A percentile compares a stretch with the other conserved stretches of the same genome.
Conservation (phyloP, 2,113 vertebrate genomes). For the Prionailurus bengalensis region DNA sequence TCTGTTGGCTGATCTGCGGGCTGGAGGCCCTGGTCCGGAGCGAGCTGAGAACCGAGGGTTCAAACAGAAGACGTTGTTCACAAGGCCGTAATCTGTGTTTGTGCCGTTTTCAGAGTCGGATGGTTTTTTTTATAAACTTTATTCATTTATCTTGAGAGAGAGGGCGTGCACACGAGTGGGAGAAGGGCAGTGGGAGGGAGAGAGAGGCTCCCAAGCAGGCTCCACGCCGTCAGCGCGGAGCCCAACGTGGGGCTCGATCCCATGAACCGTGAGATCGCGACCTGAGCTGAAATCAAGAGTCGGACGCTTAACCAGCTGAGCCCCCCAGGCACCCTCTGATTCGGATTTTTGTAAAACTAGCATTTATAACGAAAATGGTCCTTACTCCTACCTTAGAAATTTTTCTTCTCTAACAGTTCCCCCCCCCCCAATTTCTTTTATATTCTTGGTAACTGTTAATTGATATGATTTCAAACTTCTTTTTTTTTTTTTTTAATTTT, state of each 20-base stretch:
- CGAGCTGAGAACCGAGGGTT: slow-evolving; percentile 88
- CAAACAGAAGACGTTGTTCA: background rate
- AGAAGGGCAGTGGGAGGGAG: no score
- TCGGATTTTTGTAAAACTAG: background rate
- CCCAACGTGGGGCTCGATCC: no score
- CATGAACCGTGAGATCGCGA: no score
- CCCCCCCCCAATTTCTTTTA: background rate
- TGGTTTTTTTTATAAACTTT: background rate
- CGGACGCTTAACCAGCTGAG: no score
- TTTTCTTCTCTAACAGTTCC: background rate
- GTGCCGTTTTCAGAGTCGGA: background rate
- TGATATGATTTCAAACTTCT: slow-evolving; percentile 34
- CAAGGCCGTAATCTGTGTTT: background rate
- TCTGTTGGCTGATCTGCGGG: slow-evolving; percentile 96
- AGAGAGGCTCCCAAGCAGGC: no score
- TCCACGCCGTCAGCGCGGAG: no score
- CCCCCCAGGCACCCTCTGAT: no score
- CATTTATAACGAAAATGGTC: slow-evolving; percentile 32
- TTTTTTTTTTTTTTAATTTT: no score
- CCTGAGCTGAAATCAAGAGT: no score
- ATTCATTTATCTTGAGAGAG: no score
- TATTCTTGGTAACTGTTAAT: background rate
- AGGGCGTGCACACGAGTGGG: no score
- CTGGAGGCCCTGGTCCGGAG: slow-evolving; percentile 97
- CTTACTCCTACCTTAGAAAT: background rate